Percentiles rank a stretch among this genome's conserved stretches.
Conservation (phyloP, 2,888 invertebrate genomes). For the Tricholauxania praeusta region DNA sequence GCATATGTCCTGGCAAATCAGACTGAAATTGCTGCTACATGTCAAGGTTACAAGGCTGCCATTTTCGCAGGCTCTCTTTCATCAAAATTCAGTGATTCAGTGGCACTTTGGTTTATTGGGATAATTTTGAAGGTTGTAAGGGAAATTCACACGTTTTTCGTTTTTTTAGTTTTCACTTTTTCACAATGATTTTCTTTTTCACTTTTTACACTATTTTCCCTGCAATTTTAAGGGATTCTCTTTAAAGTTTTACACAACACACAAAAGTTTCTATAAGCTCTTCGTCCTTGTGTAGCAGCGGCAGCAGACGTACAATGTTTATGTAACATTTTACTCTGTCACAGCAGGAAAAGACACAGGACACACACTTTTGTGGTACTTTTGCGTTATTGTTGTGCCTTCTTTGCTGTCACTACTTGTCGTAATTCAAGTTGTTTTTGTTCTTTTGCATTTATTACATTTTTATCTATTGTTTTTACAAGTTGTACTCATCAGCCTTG, state of each 20-base stretch:
- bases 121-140: too few species aligned
- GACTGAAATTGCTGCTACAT: conserved; percentile 29
- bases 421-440: conserved; percentile 13
- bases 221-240: too few species aligned
- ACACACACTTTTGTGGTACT: background rate
- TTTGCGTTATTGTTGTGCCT: background rate
- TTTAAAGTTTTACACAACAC: background rate
- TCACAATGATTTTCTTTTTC: background rate
- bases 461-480: background rate
- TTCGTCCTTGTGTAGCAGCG: background rate
- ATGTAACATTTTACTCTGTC: conserved; percentile 26
- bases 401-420: conserved; percentile 12
- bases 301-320: conserved; percentile 11
- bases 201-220: background rate
- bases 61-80: background rate
- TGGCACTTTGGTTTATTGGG: too few species aligned
- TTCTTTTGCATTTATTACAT: conserved; percentile 15
- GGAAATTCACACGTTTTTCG: background rate
- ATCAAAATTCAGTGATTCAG: conserved; percentile 8
- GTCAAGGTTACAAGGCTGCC: conserved; percentile 39
- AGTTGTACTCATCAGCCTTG: background rate
- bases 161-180: background rate
- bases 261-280: background rate
- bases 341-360: background rate
- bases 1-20: too few species aligned